Evolutionary conservation across 1,140 invertebrate genomes (phyloP), one percentile per base, ranked within the genome.

Genomic region (Popillia japonica): DNA sequence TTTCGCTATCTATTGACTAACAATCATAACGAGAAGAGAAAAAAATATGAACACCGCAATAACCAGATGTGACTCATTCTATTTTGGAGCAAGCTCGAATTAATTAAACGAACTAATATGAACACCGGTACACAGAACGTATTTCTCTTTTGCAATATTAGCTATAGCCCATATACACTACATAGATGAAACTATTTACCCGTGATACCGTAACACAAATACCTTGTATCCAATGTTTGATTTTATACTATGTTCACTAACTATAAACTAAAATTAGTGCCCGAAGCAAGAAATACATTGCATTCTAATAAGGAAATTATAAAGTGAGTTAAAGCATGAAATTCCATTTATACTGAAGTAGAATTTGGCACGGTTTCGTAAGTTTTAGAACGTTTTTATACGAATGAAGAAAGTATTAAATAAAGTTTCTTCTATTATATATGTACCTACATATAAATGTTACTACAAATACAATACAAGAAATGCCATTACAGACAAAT

Each of bases 121-220:
- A 55, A 17, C 14, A n/a, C 14, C 3, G 14, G 14, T 55, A 55
- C 17, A 17, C 48, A 55, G 6, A 17, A 17, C 17, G 48, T n/a
- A 55, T 55, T 55, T 55, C 48, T n/a, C 48, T 55, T 17, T n/a
- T 55, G 14, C 17, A 17, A 55, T 55, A 55, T 55, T 55, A 55
- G n/a, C 48, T 14, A 14, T 55, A 17, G 48, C 0, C 17, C 48
- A 17, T 55, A 55, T 34, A 34, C 27, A 34, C 1, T 34, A 34
- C 27, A 34, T 34, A 55, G 11, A 55, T 55, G 17, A 55, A 55
- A 55, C n/a, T 17, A 55, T 55, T 3, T 17, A 55, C 1, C 48
- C 17, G 17, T 55, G 11, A 17, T 55, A 17, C 14, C 48, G 17
- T 55, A 55, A 55, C 14, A 14, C 10, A 55, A 14, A 55, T 55